Percentiles rank a stretch among this genome's conserved stretches.
Conservation (phyloP, 2,797 vertebrate species). For the Leptoclinus maculatus region DNA sequence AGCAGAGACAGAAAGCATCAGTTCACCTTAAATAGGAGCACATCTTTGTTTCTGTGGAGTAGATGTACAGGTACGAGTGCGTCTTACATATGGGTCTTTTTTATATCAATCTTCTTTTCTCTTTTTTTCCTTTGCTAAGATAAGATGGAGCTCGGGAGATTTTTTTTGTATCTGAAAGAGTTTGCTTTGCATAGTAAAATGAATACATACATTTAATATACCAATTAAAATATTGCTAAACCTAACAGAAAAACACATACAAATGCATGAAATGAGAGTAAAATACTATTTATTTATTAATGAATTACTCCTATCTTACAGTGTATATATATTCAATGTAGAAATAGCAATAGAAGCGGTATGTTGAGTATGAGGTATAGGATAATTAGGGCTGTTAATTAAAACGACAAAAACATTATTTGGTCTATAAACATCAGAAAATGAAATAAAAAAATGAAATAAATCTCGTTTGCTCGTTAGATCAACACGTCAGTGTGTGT, state of each 20-base stretch:
- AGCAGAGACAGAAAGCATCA: constrained; percentile 8
- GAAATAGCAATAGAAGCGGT: too few relatives aligned
- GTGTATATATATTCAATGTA: too few relatives aligned
- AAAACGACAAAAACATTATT: neutral
- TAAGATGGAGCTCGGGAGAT: neutral
- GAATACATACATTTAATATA: neutral
- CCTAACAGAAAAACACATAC: neutral
- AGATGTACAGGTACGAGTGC: neutral
- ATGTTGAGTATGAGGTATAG: neutral
- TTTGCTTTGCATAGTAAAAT: neutral
- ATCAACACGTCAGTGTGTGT: neutral
- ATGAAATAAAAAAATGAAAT: neutral
- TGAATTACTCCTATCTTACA: too few relatives aligned
- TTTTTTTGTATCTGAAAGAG: neutral
- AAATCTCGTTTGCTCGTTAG: neutral
- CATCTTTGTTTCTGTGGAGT: neutral
- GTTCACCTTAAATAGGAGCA: neutral
- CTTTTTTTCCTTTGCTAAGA: too few relatives aligned
- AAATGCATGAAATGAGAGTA: neutral
- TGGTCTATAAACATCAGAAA: neutral
- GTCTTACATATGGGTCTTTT: neutral
- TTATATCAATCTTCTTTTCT: neutral
- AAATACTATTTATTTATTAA: neutral
- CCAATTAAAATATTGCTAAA: neutral
- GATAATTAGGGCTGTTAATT: neutral